Percentiles rank a stretch among this genome's conserved stretches.
Evolutionary conservation across 1,140 invertebrate genomes (phyloP).

Genomic region (Pseudomyrmex sp.): DNA sequence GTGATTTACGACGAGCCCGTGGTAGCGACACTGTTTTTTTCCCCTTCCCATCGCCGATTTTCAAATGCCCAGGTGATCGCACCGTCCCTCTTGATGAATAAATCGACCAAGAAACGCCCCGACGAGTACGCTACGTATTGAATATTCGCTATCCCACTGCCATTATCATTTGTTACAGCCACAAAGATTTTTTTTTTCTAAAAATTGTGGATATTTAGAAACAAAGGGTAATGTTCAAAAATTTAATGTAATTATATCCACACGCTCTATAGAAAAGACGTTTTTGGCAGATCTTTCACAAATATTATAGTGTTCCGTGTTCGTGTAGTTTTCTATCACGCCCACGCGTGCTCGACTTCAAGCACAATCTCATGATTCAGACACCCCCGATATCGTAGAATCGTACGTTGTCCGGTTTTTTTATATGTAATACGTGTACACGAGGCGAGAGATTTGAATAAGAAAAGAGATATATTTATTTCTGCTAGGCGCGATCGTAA

Average conservation of each 20-base stretch:
- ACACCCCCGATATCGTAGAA: slow-evolving; percentile 25
- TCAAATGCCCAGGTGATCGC: slow-evolving; percentile 5
- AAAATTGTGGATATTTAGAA: not conserved
- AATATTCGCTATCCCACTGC: slow-evolving; percentile 4
- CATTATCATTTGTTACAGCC: slow-evolving; percentile 31
- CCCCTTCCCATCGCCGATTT: not conserved
- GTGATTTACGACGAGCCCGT: slow-evolving; percentile 64
- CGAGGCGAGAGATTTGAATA: slow-evolving; percentile 33
- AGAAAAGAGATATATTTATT: slow-evolving; percentile 41
- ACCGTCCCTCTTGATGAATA: slow-evolving; percentile 14
- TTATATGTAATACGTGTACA: slow-evolving; percentile 36
- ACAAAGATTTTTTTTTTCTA: not conserved
- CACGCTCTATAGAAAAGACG: too few species aligned
- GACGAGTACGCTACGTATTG: not conserved
- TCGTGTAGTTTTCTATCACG: slow-evolving; percentile 32
- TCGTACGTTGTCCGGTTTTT: not conserved
- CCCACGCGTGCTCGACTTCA: slow-evolving; percentile 16
- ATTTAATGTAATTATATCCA: too few species aligned
- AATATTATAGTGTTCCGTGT: not conserved
- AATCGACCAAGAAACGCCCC: slow-evolving; percentile 15
- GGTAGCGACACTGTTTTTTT: slow-evolving; percentile 50
- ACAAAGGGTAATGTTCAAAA: too few species aligned
- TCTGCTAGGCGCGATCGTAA: not conserved
- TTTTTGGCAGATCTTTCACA: not conserved
- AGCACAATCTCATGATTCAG: not conserved